Evolutionary conservation across 2,113 vertebrate genomes (phyloP).

Genomic region (Melanerpes aurifrons): DNA sequence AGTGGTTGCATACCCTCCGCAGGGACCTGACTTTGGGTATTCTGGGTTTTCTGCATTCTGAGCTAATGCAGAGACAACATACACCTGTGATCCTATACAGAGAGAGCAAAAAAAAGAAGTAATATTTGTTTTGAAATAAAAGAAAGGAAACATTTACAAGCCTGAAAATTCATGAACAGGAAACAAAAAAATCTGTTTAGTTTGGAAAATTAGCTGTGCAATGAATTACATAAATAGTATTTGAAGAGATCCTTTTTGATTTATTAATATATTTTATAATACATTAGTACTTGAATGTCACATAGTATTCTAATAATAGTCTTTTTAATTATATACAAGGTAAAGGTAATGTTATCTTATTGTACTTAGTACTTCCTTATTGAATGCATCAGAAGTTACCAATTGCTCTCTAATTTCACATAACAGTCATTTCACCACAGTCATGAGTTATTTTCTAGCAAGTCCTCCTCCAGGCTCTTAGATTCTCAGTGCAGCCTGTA

Average conservation of each 20-base stretch:
- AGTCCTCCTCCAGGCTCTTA: neutral
- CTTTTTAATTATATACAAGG: neutral
- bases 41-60: neutral
- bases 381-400: neutral
- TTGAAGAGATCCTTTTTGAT: neutral
- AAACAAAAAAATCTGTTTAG: rapidly evolving
- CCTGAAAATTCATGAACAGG: neutral
- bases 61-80: neutral
- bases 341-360: neutral
- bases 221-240: neutral
- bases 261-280: neutral
- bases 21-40: neutral
- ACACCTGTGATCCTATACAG: neutral
- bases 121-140: neutral
- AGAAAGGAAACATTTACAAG: neutral
- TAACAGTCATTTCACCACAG: neutral
- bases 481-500: neutral
- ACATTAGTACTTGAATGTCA: neutral
- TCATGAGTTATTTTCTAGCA: neutral
- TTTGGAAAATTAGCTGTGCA: neutral
- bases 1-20: neutral
- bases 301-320: neutral
- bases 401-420: neutral
- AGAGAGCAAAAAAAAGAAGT: neutral
- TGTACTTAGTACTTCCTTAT: neutral